Percentiles rank a stretch among this genome's conserved stretches.
These are phyloP conservation scores for Virgularia gustaviana DNA, from an alignment of 92 coral and sea anemone species.

Conservation along the genomic window DNA sequence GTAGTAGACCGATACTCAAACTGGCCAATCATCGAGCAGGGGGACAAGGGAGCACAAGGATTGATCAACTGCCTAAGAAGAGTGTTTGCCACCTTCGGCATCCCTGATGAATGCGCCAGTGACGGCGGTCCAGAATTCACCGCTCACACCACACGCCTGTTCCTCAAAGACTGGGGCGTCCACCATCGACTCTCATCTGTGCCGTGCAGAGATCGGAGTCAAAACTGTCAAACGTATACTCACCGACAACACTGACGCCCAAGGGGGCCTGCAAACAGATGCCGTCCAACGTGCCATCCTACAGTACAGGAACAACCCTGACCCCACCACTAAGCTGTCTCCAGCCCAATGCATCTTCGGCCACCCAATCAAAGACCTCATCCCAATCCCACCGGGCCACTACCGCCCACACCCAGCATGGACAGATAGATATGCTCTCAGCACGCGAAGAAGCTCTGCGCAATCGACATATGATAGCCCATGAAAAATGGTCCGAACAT, in stretches of 20 bases:
- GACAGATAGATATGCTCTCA: constrained; percentile 31
- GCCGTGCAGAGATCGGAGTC: neutral
- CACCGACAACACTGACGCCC: constrained; percentile 6
- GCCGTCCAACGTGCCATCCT: constrained; percentile 2
- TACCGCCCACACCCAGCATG: constrained; percentile 44
- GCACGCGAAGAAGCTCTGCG: constrained; percentile 45
- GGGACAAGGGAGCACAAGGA: constrained; percentile 53
- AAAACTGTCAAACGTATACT: constrained; percentile 8
- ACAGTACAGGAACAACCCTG: constrained; percentile 10
- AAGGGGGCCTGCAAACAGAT: neutral
- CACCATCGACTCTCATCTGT: constrained; percentile 7
- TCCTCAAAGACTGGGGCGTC: constrained; percentile 3
- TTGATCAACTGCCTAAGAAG: constrained; percentile 48
- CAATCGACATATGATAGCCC: constrained; percentile 51
- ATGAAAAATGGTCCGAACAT: constrained; percentile 51
- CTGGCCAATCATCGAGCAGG: constrained; percentile 62
- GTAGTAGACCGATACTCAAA: constrained; percentile 58
- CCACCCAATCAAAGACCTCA: constrained; percentile 1
- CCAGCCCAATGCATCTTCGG: constrained; percentile 10
- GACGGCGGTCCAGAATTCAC: constrained; percentile 4
- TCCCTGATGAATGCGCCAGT: constrained; percentile 44
- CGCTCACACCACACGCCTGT: neutral
- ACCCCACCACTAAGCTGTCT: neutral
- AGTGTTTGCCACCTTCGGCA: constrained; percentile 53
- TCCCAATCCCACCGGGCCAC: constrained; percentile 21